Evolutionary conservation across 1,140 invertebrate species (phyloP).

Genomic region (Trigoniulus corallinus): DNA sequence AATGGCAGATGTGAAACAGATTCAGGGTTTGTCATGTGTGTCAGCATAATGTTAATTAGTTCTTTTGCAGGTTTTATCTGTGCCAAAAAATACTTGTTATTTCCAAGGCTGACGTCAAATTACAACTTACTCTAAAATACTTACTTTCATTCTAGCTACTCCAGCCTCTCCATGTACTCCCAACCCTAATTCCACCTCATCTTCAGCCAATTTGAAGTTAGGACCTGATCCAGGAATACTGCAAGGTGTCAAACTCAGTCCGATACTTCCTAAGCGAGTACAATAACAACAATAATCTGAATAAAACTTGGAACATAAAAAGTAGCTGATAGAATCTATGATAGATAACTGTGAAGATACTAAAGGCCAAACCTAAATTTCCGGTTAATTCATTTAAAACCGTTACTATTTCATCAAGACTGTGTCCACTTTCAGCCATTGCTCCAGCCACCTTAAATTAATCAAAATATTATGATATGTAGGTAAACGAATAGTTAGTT

Average conservation of each 20-base stretch:
- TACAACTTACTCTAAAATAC: slow-evolving; percentile 3
- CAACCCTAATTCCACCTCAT: slow-evolving; percentile 63
- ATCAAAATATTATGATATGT: slow-evolving; percentile 7
- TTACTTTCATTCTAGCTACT: slow-evolving; percentile 44
- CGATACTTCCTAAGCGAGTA: slow-evolving; percentile 58
- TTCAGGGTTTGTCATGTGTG: slow-evolving; percentile 29
- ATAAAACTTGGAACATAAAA: slow-evolving; percentile 1
- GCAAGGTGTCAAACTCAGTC: slow-evolving; percentile 49
- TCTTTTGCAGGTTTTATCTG: slow-evolving; percentile 28
- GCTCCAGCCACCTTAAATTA: slow-evolving; percentile 45
- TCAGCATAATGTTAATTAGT: slow-evolving; percentile 28
- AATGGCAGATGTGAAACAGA: slow-evolving; percentile 30
- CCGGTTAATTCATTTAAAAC: slow-evolving; percentile 17
- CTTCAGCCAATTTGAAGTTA: slow-evolving; percentile 43
- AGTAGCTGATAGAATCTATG: slow-evolving; percentile 5
- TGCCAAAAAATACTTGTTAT: slow-evolving; percentile 10
- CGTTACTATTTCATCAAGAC: slow-evolving; percentile 32
- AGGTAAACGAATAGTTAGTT: no score
- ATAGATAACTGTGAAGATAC: background rate
- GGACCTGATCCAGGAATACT: slow-evolving; percentile 44
- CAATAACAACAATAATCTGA: slow-evolving; percentile 13
- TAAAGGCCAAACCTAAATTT: slow-evolving; percentile 19
- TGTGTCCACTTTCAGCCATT: slow-evolving; percentile 41
- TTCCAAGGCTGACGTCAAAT: no score
- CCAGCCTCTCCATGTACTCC: slow-evolving; percentile 80